Base-by-base conservation (phyloP, 2,797 vertebrate species). In the Morelia viridis region DNA sequence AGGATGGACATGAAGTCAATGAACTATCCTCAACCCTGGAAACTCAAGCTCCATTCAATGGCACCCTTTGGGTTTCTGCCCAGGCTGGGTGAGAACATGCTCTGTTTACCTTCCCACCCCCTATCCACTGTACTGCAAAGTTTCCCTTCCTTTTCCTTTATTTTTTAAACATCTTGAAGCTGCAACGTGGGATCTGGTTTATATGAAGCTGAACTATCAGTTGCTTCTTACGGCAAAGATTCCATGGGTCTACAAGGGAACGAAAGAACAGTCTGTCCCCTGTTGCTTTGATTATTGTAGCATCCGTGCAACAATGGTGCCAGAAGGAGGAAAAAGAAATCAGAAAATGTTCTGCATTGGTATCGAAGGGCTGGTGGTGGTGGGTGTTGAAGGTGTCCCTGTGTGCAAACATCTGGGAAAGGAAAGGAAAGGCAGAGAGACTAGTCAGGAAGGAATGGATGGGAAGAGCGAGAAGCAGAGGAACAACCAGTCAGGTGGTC, bases 201-300 rank as follows among this genome's bases (percentile, higher is more conserved):
- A 71, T 2, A 17, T 2, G n/a, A 71, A 71, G n/a, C n/a, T 71
- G 65, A 71, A 17, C 13, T 71, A 71, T 71, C 65, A 31, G n/a
- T 2, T 35, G n/a, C n/a, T 71, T n/a, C 65, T 71, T 7, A 17
- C 65, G 31, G n/a, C 65, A 35, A 71, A 31, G 65, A 35, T 71
- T 71, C n/a, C 13, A 2, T 1, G 65, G 5, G 31, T 13, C n/a
- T 7, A 35, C 15, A 35, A 71, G 12, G 50, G 5, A 28, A 64
- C 26, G 4, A 28, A 71, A 31, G 13, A 68, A 68, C 28, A 68
- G n/a, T 12, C 3, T 13, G 11, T n/a, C 5, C 1, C 5, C 5
- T 2, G 0, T 7, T 13, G 65, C 65, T 71, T 31, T 0, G 1
- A 7, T 35, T 9, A 1, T 71, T 5, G 10, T 19, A 71, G n/a